Base-by-base conservation (phyloP, 2,113 vertebrate species). In the Scortum barcoo region DNA sequence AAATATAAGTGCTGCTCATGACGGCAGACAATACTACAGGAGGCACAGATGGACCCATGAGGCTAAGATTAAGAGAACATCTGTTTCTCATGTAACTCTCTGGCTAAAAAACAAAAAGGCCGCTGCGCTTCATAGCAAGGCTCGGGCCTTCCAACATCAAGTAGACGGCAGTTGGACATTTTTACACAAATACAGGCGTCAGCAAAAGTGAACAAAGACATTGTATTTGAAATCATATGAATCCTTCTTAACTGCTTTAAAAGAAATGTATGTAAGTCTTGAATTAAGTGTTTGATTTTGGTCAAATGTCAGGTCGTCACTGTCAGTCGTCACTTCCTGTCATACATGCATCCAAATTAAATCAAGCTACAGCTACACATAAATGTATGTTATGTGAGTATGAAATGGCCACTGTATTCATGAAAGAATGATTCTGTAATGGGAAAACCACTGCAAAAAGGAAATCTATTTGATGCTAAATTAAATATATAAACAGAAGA, bases 11-110 rank as follows among this genome's bases (percentile, higher is more conserved):
- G 51, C 48, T 48, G 81, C 54, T 72, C 63, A 44, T 28, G 65
- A 84, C 3, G 7, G 61, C 44, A 66, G 50, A 80, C 75, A 65
- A 57, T 38, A 69, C 30, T 56, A 40, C 54, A 61, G 73, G 60
- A 83, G 46, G 57, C 65, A 62, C 88, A 88, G 81, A 84, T 68
- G 81, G 69, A 81, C 51, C 70, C 71, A 72, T 33, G 76, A 83
- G 73, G 70, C 67, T 28, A 54, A 80, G 63, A 85, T 82, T 80
- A 84, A 70, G 50, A 71, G 51, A 86, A 77, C 88, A 88, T 90
- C 88, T 90, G 84, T 72, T 84, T 83, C 42, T 78, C 73, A 54
- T 72, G 72, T 61, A 61, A 81, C 60, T 42, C 56, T 58, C 44
- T 51, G 13, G 7, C 26, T 48, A 36, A 36, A 83, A 50, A 66